A percentile compares a stretch with the other conserved stretches of the same genome.
Conservation (phyloP, 2,797 vertebrate species). For the Gallinago solitaria region DNA sequence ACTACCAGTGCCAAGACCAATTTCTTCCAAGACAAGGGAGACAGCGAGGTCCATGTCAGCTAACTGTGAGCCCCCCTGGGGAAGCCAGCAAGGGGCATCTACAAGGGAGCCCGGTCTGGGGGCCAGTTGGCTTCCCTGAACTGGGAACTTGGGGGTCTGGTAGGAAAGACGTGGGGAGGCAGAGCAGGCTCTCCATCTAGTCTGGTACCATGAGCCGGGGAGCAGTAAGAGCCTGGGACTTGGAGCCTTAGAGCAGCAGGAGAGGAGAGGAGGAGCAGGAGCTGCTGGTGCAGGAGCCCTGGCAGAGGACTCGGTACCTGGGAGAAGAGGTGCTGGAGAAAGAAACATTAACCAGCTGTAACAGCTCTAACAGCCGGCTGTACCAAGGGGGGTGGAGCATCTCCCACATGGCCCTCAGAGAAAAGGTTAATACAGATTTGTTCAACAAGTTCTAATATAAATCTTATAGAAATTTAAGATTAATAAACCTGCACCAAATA, state of each 20-base stretch:
- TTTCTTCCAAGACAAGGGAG: neutral
- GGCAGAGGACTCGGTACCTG: neutral
- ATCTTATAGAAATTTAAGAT: neutral
- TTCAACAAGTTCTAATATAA: neutral
- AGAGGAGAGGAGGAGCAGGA: neutral
- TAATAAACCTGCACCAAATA: neutral
- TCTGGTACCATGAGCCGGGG: neutral
- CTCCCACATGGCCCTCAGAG: neutral
- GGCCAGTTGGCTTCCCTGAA: accelerated
- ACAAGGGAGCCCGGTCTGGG: neutral
- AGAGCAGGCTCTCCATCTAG: neutral
- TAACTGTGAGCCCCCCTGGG: neutral
- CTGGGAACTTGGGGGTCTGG: neutral
- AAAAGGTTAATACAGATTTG: neutral
- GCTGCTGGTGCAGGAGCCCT: neutral
- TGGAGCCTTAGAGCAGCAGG: neutral
- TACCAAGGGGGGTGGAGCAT: neutral
- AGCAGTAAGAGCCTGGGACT: neutral
- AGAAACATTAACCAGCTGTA: neutral
- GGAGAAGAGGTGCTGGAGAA: neutral
- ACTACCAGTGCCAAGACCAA: neutral
- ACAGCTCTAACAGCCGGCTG: neutral
- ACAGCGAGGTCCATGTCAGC: neutral
- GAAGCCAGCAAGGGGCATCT: neutral
- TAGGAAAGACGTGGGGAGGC: neutral